A percentile compares a stretch with the other conserved stretches of the same genome.
These are phyloP conservation scores for Axinella damicornis DNA, from an alignment of 37 sponge, comb jelly and placozoan species.

Conservation along the genomic window DNA sequence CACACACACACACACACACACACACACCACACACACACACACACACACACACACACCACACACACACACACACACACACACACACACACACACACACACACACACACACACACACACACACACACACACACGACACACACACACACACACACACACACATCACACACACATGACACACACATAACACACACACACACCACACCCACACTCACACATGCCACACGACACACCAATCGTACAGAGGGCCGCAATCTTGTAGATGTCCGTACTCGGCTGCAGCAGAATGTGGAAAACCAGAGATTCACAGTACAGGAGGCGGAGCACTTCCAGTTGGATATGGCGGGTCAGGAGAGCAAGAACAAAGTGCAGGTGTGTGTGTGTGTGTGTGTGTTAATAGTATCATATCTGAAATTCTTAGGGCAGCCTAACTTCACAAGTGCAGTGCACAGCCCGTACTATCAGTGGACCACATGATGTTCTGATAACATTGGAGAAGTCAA, in stretches of 20 bases:
- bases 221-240: too few species aligned
- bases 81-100: not conserved
- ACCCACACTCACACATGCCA: too few species aligned
- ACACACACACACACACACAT: too few species aligned
- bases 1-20: not conserved
- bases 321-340: slow-evolving; percentile 32
- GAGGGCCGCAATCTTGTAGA: slow-evolving; percentile 55
- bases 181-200: too few species aligned
- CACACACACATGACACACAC: too few species aligned
- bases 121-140: too few species aligned
- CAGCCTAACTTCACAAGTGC: too few species aligned
- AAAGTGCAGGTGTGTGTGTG: slow-evolving; percentile 20
- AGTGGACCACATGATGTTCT: too few species aligned
- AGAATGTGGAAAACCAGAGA: slow-evolving; percentile 33
- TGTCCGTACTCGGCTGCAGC: slow-evolving; percentile 25
- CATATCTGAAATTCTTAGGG: not conserved
- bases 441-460: too few species aligned
- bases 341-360: slow-evolving; percentile 11
- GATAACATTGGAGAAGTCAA: too few species aligned
- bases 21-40: not conserved
- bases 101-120: not conserved
- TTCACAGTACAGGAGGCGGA: slow-evolving; percentile 38
- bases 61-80: not conserved
- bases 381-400: not conserved
- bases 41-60: too few species aligned